A percentile compares a stretch with the other conserved stretches of the same genome.
These are phyloP conservation scores for Steatornis caripensis DNA, from an alignment of 2,113 vertebrate genomes.

Conservation along the genomic window DNA sequence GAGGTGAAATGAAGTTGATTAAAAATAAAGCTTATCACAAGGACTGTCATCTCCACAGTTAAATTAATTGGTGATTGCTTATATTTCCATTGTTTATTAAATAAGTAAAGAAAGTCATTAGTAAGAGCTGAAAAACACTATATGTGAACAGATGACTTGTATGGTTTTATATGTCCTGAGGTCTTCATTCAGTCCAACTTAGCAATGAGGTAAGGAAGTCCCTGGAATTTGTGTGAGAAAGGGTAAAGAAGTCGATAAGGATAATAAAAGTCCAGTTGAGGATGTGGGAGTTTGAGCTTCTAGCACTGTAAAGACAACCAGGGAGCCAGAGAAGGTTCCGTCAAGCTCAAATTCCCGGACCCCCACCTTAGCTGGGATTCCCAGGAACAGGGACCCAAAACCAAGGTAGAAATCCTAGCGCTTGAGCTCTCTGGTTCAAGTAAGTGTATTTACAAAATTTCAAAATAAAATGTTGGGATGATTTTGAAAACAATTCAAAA, in stretches of 20 bases:
- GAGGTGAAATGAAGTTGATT: neutral
- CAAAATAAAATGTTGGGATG: neutral
- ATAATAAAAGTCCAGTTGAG: neutral
- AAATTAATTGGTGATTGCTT: neutral
- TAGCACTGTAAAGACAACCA: neutral
- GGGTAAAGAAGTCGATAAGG: neutral
- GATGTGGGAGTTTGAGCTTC: neutral
- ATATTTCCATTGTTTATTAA: neutral
- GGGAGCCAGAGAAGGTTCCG: neutral
- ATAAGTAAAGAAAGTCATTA: neutral
- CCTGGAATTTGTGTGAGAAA: neutral
- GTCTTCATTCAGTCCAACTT: neutral
- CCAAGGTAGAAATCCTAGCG: neutral
- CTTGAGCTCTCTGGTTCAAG: neutral
- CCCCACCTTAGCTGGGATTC: neutral
- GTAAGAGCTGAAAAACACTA: neutral
- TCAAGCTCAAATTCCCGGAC: neutral
- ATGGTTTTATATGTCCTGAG: neutral
- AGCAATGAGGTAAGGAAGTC: neutral
- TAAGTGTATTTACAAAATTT: neutral
- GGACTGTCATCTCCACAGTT: neutral
- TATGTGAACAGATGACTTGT: neutral
- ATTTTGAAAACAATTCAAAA: neutral
- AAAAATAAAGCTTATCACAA: slow-evolving; percentile 18
- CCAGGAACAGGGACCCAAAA: neutral